These are phyloP conservation scores for Troglohyphantes excavatus DNA, from an alignment of 2,888 invertebrate species.

Conservation along the genomic window DNA sequence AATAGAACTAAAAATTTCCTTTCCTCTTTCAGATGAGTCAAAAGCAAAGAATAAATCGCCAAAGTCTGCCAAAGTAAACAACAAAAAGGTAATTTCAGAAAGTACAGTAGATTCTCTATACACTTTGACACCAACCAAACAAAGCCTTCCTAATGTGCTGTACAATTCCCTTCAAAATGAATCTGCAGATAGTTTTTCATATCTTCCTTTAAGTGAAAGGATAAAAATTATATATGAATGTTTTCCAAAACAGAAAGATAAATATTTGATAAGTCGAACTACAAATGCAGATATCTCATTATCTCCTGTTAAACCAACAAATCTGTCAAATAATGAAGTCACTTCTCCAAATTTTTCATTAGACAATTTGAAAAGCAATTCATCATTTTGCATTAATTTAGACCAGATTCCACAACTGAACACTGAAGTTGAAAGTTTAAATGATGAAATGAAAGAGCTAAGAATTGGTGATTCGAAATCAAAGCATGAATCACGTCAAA, in stretches of 20 bases:
- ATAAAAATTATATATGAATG: neutral
- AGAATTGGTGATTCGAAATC: neutral
- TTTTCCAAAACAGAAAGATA: neutral
- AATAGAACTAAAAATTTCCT: neutral
- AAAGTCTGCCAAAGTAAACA: neutral
- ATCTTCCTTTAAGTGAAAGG: slow-evolving; percentile 14
- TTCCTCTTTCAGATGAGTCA: neutral
- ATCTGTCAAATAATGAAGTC: neutral
- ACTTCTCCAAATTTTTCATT: neutral
- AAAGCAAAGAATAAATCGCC: slow-evolving; percentile 11
- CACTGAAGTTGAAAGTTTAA: neutral
- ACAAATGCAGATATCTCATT: neutral
- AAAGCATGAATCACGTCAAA: neutral
- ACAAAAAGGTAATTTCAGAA: slow-evolving; percentile 46
- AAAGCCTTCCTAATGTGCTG: neutral
- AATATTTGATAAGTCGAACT: neutral
- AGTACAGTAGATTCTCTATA: neutral
- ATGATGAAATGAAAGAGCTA: neutral
- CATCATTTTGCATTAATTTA: neutral
- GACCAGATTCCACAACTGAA: neutral
- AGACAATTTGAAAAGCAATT: neutral
- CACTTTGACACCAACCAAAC: neutral
- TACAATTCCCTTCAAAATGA: neutral
- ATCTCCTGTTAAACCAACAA: neutral
- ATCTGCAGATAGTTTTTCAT: slow-evolving; percentile 14